Base-by-base conservation (phyloP, 92 coral and sea anemone genomes). In the Phenganax subtilis region DNA sequence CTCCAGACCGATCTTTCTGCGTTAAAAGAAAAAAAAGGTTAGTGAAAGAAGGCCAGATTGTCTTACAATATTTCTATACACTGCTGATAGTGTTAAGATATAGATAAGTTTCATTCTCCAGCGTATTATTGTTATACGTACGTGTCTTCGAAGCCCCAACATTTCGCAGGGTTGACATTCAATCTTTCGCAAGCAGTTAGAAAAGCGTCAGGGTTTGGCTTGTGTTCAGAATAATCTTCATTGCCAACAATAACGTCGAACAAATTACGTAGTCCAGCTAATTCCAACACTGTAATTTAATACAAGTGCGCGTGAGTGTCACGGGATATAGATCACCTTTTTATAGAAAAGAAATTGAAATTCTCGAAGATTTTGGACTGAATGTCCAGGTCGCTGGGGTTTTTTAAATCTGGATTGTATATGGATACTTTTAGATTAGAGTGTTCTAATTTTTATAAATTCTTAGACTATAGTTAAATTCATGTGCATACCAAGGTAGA, bases 81-180 rank as follows among this genome's bases (percentile, higher is more conserved):
- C n/a, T 59, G 7, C 27, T 59, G 47, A 37, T 37, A 37, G 47
- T 37, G 47, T 37, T 37, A 37, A 5, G 47, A 37, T 5, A 37
- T 5, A 1, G 47, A 37, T 37, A 37, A 37, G 47, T 1, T 37
- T 27, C 20, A 11, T 69, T 29, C 52, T 63, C 69, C 10, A 17
- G 12, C 44, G 17, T 31, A n/a, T 3, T 57, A 75, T 17, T 51
- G 28, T 75, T 59, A 37, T 28, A 61, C 99, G 90, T 87, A 96
- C 99, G 99, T 92, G 82, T 96, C 99, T 81, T 96, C 99, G 66
- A 96, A 89, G 37, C 96, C 99, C 99, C 99, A 96, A 56, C 99
- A 96, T 3, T 92, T 89, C 44, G 81, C 89, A 51, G 99, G 97
- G 9, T 85, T 70, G 12, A 96, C 89, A 0, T 94, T 92, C 12